Evolutionary conservation across 2,888 invertebrate species (phyloP).

Genomic region (Lissocephala sabroskyi): DNA sequence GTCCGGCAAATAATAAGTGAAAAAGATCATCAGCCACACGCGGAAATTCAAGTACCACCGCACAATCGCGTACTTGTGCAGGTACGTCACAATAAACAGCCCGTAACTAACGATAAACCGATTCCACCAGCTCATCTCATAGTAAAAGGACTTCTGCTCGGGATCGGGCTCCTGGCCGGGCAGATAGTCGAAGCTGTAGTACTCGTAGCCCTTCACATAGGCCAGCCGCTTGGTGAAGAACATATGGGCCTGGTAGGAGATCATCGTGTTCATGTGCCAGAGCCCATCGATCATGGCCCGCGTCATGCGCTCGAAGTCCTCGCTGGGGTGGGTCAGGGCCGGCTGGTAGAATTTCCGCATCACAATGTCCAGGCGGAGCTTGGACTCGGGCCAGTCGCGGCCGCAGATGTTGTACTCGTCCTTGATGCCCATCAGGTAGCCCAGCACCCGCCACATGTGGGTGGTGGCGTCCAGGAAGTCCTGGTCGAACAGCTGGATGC

Average conservation of each 20-base stretch:
- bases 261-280: slow-evolving; percentile 79
- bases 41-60: slow-evolving; percentile 77
- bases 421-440: slow-evolving; percentile 85
- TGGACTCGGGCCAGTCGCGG: slow-evolving; percentile 77
- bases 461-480: slow-evolving; percentile 82
- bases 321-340: slow-evolving; percentile 75
- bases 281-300: slow-evolving; percentile 79
- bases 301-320: slow-evolving; percentile 79
- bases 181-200: slow-evolving; percentile 67
- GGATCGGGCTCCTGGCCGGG: slow-evolving; percentile 42
- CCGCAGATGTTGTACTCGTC: slow-evolving; percentile 85
- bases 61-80: slow-evolving; percentile 74
- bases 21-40: slow-evolving; percentile 75
- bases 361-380: slow-evolving; percentile 73
- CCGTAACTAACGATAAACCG: slow-evolving; percentile 64
- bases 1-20: slow-evolving; percentile 81
- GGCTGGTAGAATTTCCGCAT: slow-evolving; percentile 78
- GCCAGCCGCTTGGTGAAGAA: slow-evolving; percentile 76
- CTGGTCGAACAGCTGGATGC: slow-evolving; percentile 78
- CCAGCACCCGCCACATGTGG: slow-evolving; percentile 89
- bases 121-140: slow-evolving; percentile 73
- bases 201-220: slow-evolving; percentile 76
- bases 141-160: slow-evolving; percentile 72
- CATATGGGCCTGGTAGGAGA: slow-evolving; percentile 76
- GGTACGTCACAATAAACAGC: slow-evolving; percentile 62